Conservation (phyloP, 1,140 invertebrate genomes). For the Brachionus asplanchnoidis region DNA sequence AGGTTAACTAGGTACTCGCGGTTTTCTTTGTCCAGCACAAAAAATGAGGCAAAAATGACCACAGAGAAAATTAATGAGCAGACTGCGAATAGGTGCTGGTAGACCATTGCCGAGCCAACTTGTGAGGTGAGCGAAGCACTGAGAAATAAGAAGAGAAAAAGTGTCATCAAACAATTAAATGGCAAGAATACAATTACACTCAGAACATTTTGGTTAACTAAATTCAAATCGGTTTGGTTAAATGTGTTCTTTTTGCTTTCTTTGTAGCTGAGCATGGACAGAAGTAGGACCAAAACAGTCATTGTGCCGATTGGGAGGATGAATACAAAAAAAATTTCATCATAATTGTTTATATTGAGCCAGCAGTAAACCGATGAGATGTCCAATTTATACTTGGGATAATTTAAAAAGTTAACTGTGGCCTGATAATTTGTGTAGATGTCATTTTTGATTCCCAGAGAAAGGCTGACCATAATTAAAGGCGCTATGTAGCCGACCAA, state of each 20-base stretch:
- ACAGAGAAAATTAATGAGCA: background rate
- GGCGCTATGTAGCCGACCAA: constrained; percentile 78
- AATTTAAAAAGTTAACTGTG: constrained; percentile 20
- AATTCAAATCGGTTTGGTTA: constrained; percentile 30
- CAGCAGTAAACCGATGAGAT: constrained; percentile 29
- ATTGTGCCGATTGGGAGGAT: background rate
- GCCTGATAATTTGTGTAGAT: constrained; percentile 34
- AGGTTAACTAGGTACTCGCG: background rate
- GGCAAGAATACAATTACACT: background rate
- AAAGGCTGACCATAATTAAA: background rate
- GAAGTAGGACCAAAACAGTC: background rate
- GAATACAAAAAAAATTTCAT: constrained; percentile 11
- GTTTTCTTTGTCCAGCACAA: background rate
- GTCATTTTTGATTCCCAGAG: constrained; percentile 32
- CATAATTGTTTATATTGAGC: constrained; percentile 12
- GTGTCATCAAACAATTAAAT: background rate
- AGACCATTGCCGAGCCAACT: background rate
- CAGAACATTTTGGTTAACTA: background rate
- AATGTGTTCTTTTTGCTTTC: constrained; percentile 20
- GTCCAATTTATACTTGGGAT: constrained; percentile 23
- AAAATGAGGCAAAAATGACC: background rate
- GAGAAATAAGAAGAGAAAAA: background rate
- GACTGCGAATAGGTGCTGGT: background rate
- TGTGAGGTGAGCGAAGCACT: background rate
- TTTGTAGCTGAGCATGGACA: background rate